Evolutionary conservation across 2,888 invertebrate species (phyloP).

Genomic region (Petrolisthes manimaculis): DNA sequence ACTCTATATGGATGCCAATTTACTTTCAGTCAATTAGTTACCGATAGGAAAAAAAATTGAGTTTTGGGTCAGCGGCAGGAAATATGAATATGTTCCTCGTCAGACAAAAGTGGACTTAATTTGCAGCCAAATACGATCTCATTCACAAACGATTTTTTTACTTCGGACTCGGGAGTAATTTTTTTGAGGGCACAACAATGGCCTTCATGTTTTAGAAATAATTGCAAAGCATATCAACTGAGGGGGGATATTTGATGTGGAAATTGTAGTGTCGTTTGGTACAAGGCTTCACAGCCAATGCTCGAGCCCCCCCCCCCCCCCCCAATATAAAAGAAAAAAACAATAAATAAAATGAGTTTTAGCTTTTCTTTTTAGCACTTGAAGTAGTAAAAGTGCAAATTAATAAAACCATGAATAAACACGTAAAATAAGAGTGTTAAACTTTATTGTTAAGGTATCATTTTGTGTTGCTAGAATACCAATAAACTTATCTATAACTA

Average conservation of each 20-base stretch:
- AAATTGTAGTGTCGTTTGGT: background rate
- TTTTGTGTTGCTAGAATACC: too few relatives aligned
- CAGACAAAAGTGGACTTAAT: slow-evolving; percentile 39
- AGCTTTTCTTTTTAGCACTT: too few relatives aligned
- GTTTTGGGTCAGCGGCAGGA: slow-evolving; percentile 33
- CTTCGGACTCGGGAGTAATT: background rate
- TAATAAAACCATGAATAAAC: too few relatives aligned
- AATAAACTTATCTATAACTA: too few relatives aligned
- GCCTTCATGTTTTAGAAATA: slow-evolving; percentile 12
- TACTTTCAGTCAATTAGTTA: slow-evolving; percentile 47
- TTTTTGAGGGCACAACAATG: slow-evolving; percentile 12
- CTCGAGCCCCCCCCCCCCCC: background rate
- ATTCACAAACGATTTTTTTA: slow-evolving; percentile 31
- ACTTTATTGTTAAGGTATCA: too few relatives aligned
- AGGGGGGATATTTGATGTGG: slow-evolving; percentile 1
- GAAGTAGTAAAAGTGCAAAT: too few relatives aligned
- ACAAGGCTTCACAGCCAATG: background rate
- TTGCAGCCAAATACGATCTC: slow-evolving; percentile 43
- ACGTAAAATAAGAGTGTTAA: too few relatives aligned
- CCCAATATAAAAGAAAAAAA: too few relatives aligned
- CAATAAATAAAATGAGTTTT: too few relatives aligned
- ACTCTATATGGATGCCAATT: slow-evolving; percentile 47
- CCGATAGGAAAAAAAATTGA: slow-evolving; percentile 32
- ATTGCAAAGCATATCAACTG: slow-evolving; percentile 18
- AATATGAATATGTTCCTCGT: slow-evolving; percentile 37